A percentile compares a stretch with the other conserved stretches of the same genome.
Evolutionary conservation across 2,888 invertebrate species (phyloP).

Genomic region (Corbicula japonica): DNA sequence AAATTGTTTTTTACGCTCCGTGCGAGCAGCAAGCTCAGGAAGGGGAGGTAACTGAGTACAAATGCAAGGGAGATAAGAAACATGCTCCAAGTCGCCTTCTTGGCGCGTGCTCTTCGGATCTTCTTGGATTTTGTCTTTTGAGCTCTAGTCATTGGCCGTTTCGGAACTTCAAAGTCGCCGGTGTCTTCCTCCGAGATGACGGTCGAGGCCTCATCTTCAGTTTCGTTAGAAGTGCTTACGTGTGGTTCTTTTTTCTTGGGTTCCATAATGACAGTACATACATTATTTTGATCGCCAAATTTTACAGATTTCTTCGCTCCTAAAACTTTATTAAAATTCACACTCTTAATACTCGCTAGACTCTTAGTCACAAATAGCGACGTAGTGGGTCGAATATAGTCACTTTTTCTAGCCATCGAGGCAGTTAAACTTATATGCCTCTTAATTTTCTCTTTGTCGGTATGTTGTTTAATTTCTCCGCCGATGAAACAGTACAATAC

Average conservation of each 20-base stretch:
- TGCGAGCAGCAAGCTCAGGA: slow-evolving; percentile 52
- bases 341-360: neutral
- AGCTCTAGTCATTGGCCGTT: slow-evolving; percentile 9
- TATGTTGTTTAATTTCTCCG: slow-evolving; percentile 51
- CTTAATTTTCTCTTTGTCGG: slow-evolving; percentile 46
- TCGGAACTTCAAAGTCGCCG: slow-evolving; percentile 14
- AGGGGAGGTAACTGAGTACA: slow-evolving; percentile 64
- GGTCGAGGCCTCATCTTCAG: slow-evolving; percentile 3
- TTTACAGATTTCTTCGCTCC: slow-evolving; percentile 17
- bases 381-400: slow-evolving; percentile 17
- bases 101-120: slow-evolving; percentile 37
- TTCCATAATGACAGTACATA: neutral
- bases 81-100: slow-evolving; percentile 69
- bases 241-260: neutral
- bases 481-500: slow-evolving; percentile 62
- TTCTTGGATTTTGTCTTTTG: slow-evolving; percentile 30
- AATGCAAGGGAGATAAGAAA: slow-evolving; percentile 68
- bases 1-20: slow-evolving; percentile 47
- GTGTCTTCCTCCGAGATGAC: slow-evolving; percentile 19
- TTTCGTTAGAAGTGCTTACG: neutral
- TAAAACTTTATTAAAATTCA: neutral
- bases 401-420: slow-evolving; percentile 46
- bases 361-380: neutral
- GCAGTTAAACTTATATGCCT: slow-evolving; percentile 51
- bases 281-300: slow-evolving; percentile 9